These are phyloP conservation scores for Pipistrellus pipistrellus DNA, from an alignment of 2,797 vertebrate species.

Conservation along the genomic window DNA sequence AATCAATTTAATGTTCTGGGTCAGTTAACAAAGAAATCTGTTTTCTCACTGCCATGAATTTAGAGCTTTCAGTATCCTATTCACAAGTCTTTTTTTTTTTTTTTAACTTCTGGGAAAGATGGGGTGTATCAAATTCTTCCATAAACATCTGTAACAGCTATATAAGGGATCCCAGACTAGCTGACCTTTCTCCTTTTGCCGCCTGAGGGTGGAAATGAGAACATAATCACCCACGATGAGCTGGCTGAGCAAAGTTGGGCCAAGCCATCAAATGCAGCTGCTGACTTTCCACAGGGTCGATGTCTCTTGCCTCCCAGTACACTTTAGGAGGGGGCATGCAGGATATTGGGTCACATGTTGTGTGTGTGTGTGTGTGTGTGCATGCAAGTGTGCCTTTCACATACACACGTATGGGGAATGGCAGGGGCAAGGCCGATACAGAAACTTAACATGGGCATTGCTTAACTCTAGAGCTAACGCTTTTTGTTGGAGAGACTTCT, in stretches of 20 bases:
- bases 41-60: slow-evolving; percentile 73
- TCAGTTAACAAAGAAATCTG: slow-evolving; percentile 80
- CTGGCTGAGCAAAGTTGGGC: slow-evolving; percentile 11
- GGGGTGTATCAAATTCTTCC: slow-evolving; percentile 65
- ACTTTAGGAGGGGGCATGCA: not conserved
- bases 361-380: too few species aligned
- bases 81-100: slow-evolving; percentile 11
- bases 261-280: slow-evolving; percentile 57
- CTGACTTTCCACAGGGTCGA: slow-evolving; percentile 30
- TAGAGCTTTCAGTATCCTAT: slow-evolving; percentile 64
- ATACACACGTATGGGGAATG: not conserved
- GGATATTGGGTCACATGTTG: not conserved
- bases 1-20: slow-evolving; percentile 82
- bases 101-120: slow-evolving; percentile 66
- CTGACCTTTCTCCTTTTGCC: slow-evolving; percentile 72
- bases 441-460: not conserved
- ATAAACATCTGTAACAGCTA: slow-evolving; percentile 76
- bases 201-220: slow-evolving; percentile 64
- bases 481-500: not conserved
- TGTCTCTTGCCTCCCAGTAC: not conserved
- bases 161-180: slow-evolving; percentile 46
- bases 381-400: not conserved
- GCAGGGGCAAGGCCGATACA: not conserved
- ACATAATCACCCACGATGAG: slow-evolving; percentile 60
- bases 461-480: not conserved